phyloP scores from a whole-genome alignment of 2,888 invertebrate species.

The Cataglyphis rosenhaueri region DNA sequence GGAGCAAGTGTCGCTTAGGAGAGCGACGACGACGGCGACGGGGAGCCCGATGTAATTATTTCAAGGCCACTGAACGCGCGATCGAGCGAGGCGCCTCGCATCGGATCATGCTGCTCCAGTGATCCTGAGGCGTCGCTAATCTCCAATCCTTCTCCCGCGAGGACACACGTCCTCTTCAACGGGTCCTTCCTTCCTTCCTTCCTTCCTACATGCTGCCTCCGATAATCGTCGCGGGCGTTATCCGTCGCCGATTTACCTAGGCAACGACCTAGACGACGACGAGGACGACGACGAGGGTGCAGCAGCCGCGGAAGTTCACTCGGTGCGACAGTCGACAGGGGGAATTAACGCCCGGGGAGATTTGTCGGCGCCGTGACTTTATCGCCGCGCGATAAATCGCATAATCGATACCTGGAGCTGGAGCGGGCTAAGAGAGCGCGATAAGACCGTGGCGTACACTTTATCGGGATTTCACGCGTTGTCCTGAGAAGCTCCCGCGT shows the following conservation, averaged over 20 bases:
- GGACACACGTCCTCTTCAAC: constrained; percentile 53
- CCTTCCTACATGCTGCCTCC: constrained; percentile 70
- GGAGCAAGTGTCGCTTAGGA: constrained; percentile 70
- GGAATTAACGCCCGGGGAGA: constrained; percentile 59
- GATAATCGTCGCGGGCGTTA: constrained; percentile 72
- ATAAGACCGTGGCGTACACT: constrained; percentile 45
- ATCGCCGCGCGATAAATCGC: constrained; percentile 43
- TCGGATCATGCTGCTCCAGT: constrained; percentile 82
- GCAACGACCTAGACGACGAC: constrained; percentile 23
- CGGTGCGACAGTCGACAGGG: constrained; percentile 51
- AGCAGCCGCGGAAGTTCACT: constrained; percentile 65
- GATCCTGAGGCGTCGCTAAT: constrained; percentile 81
- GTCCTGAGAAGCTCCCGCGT: neutral
- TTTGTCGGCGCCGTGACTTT: constrained; percentile 53
- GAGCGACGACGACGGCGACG: constrained; percentile 66
- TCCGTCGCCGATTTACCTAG: constrained; percentile 60
- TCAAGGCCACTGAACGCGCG: constrained; percentile 81
- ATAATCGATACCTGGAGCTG: constrained; percentile 43
- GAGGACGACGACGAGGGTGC: constrained; percentile 36
- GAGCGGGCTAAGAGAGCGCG: constrained; percentile 16
- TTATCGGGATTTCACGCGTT: constrained; percentile 27
- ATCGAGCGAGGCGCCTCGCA: constrained; percentile 80
- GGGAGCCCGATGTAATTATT: constrained; percentile 79
- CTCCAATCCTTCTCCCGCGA: constrained; percentile 76
- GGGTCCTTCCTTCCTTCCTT: constrained; percentile 38